These are phyloP conservation scores for Natrix natrix DNA, from an alignment of 2,797 vertebrate species.

Conservation along the genomic window DNA sequence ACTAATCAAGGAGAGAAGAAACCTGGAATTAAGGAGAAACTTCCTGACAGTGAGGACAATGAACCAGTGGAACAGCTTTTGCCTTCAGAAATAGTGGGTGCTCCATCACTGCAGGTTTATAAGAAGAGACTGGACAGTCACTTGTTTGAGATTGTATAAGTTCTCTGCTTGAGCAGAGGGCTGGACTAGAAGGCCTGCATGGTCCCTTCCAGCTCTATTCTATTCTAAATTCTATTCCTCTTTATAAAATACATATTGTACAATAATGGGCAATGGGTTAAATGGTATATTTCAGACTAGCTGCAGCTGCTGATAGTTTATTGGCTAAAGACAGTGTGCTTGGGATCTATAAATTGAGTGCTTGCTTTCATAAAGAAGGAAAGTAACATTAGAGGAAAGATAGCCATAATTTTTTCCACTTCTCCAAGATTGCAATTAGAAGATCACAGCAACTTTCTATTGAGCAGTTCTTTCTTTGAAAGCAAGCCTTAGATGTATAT, in stretches of 20 bases:
- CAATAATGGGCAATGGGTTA: constrained; percentile 1
- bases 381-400: background rate
- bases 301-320: background rate
- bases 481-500: background rate
- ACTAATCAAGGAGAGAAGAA: no score
- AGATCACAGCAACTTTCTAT: background rate
- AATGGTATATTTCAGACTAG: constrained; percentile 29
- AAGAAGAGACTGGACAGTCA: no score
- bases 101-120: no score
- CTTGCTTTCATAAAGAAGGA: constrained; percentile 6
- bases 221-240: background rate
- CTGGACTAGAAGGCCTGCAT: no score
- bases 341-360: constrained; percentile 31
- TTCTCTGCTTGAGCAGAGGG: no score
- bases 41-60: no score
- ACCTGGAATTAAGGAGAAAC: no score
- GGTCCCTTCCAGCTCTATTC: no score
- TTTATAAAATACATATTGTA: constrained; percentile 12
- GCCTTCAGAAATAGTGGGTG: no score
- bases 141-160: no score
- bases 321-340: constrained; percentile 22
- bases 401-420: background rate
- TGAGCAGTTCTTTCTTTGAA: background rate
- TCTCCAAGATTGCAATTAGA: background rate
- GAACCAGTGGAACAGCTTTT: no score